These are phyloP conservation scores for Ooceraea biroi DNA, from an alignment of 1,140 invertebrate species.

Conservation along the genomic window DNA sequence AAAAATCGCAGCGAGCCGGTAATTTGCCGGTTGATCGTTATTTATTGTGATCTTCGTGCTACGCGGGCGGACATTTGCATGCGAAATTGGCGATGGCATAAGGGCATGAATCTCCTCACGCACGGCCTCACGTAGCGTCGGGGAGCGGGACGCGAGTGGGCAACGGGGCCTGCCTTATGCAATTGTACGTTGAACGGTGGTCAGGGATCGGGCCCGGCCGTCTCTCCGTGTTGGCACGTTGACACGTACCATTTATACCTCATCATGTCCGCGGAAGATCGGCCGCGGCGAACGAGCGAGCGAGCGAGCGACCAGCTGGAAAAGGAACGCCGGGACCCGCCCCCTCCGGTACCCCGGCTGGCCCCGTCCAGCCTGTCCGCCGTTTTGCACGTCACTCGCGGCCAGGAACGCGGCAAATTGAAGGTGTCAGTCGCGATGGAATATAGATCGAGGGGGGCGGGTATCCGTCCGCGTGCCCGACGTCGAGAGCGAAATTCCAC, in stretches of 20 bases:
- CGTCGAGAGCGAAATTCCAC: slow-evolving; percentile 63
- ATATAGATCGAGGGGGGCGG: slow-evolving; percentile 57
- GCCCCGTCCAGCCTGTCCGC: background rate
- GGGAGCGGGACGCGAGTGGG: background rate
- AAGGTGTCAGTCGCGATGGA: slow-evolving; percentile 63
- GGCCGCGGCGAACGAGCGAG: slow-evolving; percentile 30
- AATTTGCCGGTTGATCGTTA: slow-evolving; percentile 77
- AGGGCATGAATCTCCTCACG: slow-evolving; percentile 58
- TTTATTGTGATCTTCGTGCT: slow-evolving; percentile 75
- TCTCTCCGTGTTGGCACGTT: slow-evolving; percentile 68
- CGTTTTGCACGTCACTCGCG: slow-evolving; percentile 65
- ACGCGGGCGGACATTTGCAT: slow-evolving; percentile 73
- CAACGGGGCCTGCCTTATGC: slow-evolving; percentile 45
- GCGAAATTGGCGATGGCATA: slow-evolving; percentile 70
- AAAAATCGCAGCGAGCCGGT: slow-evolving; percentile 39
- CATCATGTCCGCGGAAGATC: slow-evolving; percentile 67
- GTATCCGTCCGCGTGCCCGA: slow-evolving; percentile 25
- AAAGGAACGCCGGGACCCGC: background rate
- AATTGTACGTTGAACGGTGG: slow-evolving; percentile 62
- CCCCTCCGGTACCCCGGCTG: background rate
- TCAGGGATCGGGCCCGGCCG: slow-evolving; percentile 63
- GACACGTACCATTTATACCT: slow-evolving; percentile 78
- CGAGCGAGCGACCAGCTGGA: slow-evolving; percentile 11
- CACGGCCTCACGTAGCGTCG: slow-evolving; percentile 15
- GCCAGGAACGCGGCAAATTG: slow-evolving; percentile 66